These are phyloP conservation scores for Xestia xanthographa DNA, from an alignment of 2,888 invertebrate species.

Conservation along the genomic window DNA sequence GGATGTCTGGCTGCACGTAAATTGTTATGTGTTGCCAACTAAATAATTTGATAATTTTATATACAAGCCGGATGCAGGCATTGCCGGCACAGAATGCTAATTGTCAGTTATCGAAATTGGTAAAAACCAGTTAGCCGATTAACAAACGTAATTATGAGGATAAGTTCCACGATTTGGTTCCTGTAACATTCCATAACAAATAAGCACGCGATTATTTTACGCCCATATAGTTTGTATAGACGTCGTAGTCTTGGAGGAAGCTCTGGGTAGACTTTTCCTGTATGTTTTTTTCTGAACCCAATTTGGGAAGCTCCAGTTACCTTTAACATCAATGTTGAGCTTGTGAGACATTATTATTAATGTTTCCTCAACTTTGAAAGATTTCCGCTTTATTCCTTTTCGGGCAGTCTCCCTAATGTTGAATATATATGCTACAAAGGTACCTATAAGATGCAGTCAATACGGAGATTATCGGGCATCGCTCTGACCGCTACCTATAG, in stretches of 20 bases:
- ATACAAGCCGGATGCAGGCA: slow-evolving; percentile 60
- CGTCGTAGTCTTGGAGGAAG: slow-evolving; percentile 22
- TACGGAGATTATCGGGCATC: slow-evolving; percentile 70
- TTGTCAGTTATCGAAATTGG: slow-evolving; percentile 67
- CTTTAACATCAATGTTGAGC: slow-evolving; percentile 24
- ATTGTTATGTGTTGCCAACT: slow-evolving; percentile 63
- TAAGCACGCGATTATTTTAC: slow-evolving; percentile 20
- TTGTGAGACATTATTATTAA: slow-evolving; percentile 20
- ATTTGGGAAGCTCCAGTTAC: slow-evolving; percentile 25
- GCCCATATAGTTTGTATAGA: neutral
- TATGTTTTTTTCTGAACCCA: slow-evolving; percentile 11
- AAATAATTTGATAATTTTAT: slow-evolving; percentile 65
- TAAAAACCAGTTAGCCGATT: slow-evolving; percentile 60
- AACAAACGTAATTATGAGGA: slow-evolving; percentile 58
- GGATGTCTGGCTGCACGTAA: slow-evolving; percentile 69
- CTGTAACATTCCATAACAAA: slow-evolving; percentile 28
- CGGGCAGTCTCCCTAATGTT: neutral
- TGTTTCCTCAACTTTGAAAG: neutral
- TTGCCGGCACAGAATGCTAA: slow-evolving; percentile 60
- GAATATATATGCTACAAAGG: neutral
- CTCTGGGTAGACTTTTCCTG: slow-evolving; percentile 19
- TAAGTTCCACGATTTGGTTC: slow-evolving; percentile 44
- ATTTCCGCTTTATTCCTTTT: slow-evolving; percentile 1
- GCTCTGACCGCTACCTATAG: slow-evolving; percentile 72
- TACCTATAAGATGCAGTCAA: slow-evolving; percentile 18